Evolutionary conservation across 2,888 invertebrate genomes (phyloP), one percentile per base, ranked within the genome.

Genomic region (Lordiphosa andalusiaca): DNA sequence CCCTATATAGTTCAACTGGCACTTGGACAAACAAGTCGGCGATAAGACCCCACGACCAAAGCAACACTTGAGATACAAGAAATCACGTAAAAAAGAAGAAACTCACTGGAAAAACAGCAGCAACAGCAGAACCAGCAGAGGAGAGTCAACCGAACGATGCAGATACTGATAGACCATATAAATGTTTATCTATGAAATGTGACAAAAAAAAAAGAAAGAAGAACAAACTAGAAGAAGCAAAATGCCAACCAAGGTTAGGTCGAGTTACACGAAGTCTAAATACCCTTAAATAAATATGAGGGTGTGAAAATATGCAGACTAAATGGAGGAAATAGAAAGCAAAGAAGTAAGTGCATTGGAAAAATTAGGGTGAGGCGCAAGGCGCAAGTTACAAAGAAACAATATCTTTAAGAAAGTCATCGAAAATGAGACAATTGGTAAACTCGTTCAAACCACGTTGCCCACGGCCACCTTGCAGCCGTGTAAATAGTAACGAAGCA

Each of bases 61-160:
- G 53, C 69, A 67, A 49, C 81, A 78, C 78, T 78, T 76, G 76
- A 78, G 85, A 78, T 83, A 85, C 77, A 85, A 65, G 63, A 84
- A 77, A 84, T 77, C 76, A 77, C 85, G 80, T 74, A 58, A 71
- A 71, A 63, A 53, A 63, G 50, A 48, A 16, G 37, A 67, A 55
- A 38, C 48, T 19, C 50, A 55, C 39, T 7, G 30, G n/a, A n/a
- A 40, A 54, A 42, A 19, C 16, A 41, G 35, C 23, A 41, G 12
- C 23, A 41, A 2, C 23, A 41, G 23, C 16, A 39, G 39, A 39
- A 48, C 21, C 33, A 21, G 12, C 38, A 25, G 16, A 33, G n/a
- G 30, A 46, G 44, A 66, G 50, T 49, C 46, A 60, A 49, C 7
- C 53, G 16, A 53, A 57, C 71, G 68, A 77, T 74, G 80, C 75